A percentile compares a stretch with the other conserved stretches of the same genome.
These are phyloP conservation scores for Caenorhabditis wallacei DNA, from an alignment of 2,888 invertebrate genomes.

Conservation along the genomic window DNA sequence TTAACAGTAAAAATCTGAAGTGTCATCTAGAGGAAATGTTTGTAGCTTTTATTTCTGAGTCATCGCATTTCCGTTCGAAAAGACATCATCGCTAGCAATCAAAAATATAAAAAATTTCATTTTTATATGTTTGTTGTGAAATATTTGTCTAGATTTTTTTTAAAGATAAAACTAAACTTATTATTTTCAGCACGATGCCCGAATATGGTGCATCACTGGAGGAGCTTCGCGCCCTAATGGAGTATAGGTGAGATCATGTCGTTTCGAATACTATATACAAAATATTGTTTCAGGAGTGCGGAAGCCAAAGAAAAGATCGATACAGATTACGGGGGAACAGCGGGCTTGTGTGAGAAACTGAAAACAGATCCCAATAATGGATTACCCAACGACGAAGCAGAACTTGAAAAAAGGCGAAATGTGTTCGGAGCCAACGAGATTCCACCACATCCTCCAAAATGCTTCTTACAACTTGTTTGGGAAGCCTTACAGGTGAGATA, in stretches of 20 bases:
- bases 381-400: slow-evolving; percentile 61
- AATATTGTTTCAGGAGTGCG: slow-evolving; percentile 71
- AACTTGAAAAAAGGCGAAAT: slow-evolving; percentile 74
- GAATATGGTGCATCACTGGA: slow-evolving; percentile 78
- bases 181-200: slow-evolving; percentile 64
- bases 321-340: slow-evolving; percentile 84
- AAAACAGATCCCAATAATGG: slow-evolving; percentile 96
- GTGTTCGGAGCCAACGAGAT: slow-evolving; percentile 82
- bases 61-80: slow-evolving; percentile 29
- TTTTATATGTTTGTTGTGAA: slow-evolving; percentile 8
- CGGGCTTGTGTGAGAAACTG: slow-evolving; percentile 96
- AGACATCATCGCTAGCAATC: slow-evolving; percentile 2
- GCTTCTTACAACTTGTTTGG: slow-evolving; percentile 80
- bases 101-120: not conserved
- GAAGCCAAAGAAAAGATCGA: slow-evolving; percentile 80
- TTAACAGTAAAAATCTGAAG: slow-evolving; percentile 6
- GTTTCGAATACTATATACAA: not conserved
- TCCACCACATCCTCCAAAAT: slow-evolving; percentile 82
- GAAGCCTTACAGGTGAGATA: slow-evolving; percentile 80
- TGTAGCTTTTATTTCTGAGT: slow-evolving; percentile 2
- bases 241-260: slow-evolving; percentile 68
- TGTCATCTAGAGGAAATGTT: slow-evolving; percentile 12
- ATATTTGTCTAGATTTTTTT: slow-evolving; percentile 12
- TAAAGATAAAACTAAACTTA: not conserved
- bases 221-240: slow-evolving; percentile 81